Evolutionary conservation across 2,797 vertebrate species (phyloP).

Genomic region (Ctenopoma kingsleyae): DNA sequence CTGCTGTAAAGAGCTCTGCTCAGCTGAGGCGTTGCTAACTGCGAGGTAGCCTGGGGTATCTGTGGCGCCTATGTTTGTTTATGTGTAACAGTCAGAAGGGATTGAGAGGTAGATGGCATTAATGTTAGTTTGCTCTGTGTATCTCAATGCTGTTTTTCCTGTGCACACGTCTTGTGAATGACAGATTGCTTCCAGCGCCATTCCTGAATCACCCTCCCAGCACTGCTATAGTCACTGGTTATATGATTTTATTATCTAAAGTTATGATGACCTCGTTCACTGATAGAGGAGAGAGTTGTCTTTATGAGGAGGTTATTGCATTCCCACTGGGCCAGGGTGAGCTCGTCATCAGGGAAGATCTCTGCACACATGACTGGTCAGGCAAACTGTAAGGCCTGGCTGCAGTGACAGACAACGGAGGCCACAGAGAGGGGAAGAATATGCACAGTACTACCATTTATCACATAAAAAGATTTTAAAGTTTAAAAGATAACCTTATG

Average conservation of each 20-base stretch:
- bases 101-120: slow-evolving; percentile 44
- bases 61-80: slow-evolving; percentile 65
- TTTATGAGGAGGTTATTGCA: slow-evolving; percentile 79
- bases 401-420: slow-evolving; percentile 39
- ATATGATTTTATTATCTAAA: slow-evolving; percentile 61
- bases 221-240: slow-evolving; percentile 25
- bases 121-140: slow-evolving; percentile 51
- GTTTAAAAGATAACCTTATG: slow-evolving; percentile 35
- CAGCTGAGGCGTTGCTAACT: slow-evolving; percentile 71
- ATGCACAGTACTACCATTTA: slow-evolving; percentile 68
- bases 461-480: not conserved
- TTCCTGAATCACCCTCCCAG: slow-evolving; percentile 16
- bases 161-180: slow-evolving; percentile 43
- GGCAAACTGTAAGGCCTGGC: slow-evolving; percentile 57
- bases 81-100: slow-evolving; percentile 45
- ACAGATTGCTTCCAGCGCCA: slow-evolving; percentile 52
- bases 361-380: slow-evolving; percentile 75
- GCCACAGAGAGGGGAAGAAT: slow-evolving; percentile 54
- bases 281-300: slow-evolving; percentile 54
- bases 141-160: slow-evolving; percentile 60
- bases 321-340: slow-evolving; percentile 59
- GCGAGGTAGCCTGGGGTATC: slow-evolving; percentile 41
- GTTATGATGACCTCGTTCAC: slow-evolving; percentile 51
- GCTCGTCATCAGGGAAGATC: slow-evolving; percentile 66
- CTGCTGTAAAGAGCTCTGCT: slow-evolving; percentile 62